Percentiles rank a stretch among this genome's conserved stretches.
phyloP scores from a whole-genome alignment of 2,888 invertebrate species.

The Norana najaformis region DNA sequence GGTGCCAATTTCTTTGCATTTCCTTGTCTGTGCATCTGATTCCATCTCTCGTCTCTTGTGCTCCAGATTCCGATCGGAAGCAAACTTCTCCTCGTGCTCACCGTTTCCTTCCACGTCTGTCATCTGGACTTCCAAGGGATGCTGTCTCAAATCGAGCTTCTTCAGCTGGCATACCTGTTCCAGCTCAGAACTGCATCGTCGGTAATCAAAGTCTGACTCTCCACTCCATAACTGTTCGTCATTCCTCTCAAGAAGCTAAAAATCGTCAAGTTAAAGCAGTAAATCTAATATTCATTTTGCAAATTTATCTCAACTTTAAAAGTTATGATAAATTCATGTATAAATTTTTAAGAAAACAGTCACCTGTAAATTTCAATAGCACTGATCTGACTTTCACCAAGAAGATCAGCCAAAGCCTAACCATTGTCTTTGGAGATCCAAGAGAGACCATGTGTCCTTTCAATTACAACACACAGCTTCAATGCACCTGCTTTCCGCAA shows the following conservation, averaged over 20 bases:
- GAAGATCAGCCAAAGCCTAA: too few relatives aligned
- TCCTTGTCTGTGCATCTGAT: not conserved
- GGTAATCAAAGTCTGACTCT: not conserved
- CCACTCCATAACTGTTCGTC: not conserved
- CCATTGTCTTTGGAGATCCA: too few relatives aligned
- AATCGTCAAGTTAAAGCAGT: not conserved
- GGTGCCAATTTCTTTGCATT: not conserved
- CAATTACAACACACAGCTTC: too few relatives aligned
- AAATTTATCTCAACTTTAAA: not conserved
- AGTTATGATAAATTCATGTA: not conserved
- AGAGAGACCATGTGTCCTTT: too few relatives aligned
- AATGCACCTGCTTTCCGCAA: too few relatives aligned
- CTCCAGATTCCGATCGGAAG: not conserved
- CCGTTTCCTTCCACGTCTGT: not conserved
- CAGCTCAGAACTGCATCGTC: not conserved
- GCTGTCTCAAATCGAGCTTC: not conserved
- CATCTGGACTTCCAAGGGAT: not conserved
- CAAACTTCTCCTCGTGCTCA: too few relatives aligned
- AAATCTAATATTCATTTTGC: not conserved
- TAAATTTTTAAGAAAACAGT: too few relatives aligned
- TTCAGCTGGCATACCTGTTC: not conserved
- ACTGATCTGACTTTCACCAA: too few relatives aligned
- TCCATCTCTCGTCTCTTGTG: not conserved
- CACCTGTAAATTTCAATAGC: too few relatives aligned
- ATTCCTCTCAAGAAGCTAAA: not conserved